Conservation (phyloP, 2,888 invertebrate genomes). For the Drosophila kuntzei region DNA sequence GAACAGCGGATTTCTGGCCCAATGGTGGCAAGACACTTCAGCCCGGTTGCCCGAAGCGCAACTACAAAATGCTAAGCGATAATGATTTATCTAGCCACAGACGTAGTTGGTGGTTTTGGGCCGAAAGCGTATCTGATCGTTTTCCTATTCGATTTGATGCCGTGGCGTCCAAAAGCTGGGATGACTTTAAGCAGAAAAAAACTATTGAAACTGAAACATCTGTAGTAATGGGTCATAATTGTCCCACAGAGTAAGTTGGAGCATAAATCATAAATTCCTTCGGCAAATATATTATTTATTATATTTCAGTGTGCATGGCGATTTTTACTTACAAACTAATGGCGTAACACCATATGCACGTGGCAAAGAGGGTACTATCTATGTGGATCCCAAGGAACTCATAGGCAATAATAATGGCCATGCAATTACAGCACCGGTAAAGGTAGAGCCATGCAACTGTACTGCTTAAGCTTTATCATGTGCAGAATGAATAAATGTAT, state of each 20-base stretch:
- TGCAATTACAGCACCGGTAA: slow-evolving; percentile 34
- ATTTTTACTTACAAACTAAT: slow-evolving; percentile 85
- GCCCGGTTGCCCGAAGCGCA: slow-evolving; percentile 87
- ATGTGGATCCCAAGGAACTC: slow-evolving; percentile 78
- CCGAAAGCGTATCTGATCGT: slow-evolving; percentile 86
- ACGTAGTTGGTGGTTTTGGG: slow-evolving; percentile 88
- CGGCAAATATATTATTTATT: not conserved
- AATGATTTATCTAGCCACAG: slow-evolving; percentile 88
- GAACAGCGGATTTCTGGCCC: slow-evolving; percentile 88
- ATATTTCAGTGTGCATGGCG: slow-evolving; percentile 77
- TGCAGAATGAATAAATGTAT: slow-evolving; percentile 19
- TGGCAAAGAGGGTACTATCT: slow-evolving; percentile 76
- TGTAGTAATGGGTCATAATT: slow-evolving; percentile 84
- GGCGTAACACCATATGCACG: slow-evolving; percentile 82
- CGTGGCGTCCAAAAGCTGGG: slow-evolving; percentile 87
- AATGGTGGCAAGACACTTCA: slow-evolving; percentile 88
- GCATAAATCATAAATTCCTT: not conserved
- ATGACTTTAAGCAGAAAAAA: slow-evolving; percentile 86
- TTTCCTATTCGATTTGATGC: slow-evolving; percentile 86
- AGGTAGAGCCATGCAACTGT: slow-evolving; percentile 31
- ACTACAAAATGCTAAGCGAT: slow-evolving; percentile 83
- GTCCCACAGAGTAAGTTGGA: slow-evolving; percentile 76
- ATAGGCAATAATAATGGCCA: slow-evolving; percentile 63
- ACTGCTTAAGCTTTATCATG: slow-evolving; percentile 5
- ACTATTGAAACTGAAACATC: slow-evolving; percentile 47